Conservation (phyloP, 2,797 vertebrate genomes). For the Hemitrygon akajei region DNA sequence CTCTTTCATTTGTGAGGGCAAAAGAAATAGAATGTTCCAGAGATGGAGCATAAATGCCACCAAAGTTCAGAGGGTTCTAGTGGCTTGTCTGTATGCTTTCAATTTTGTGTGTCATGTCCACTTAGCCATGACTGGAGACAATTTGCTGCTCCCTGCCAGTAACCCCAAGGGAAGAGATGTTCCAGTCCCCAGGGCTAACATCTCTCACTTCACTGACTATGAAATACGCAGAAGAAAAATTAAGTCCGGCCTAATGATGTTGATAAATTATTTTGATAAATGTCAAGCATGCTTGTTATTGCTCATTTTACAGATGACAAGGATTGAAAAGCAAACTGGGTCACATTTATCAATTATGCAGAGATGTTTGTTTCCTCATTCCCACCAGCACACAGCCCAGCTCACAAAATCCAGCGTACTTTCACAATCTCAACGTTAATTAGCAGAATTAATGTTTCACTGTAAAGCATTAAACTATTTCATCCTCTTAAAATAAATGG, state of each 20-base stretch:
- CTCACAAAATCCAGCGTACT: background rate
- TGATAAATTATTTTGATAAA: conserved; percentile 24
- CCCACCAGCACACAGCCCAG: background rate
- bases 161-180: background rate
- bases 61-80: background rate
- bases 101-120: background rate
- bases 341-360: background rate
- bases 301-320: background rate
- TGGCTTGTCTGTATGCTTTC: background rate
- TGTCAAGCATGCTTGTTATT: background rate
- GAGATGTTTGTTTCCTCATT: background rate
- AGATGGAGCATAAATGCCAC: background rate
- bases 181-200: background rate
- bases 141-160: no score
- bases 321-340: background rate
- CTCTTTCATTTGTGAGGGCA: background rate
- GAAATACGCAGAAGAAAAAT: background rate
- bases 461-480: background rate
- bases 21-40: background rate
- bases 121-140: background rate
- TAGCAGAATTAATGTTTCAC: background rate
- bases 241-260: background rate
- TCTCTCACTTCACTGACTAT: background rate
- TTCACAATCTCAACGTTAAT: background rate
- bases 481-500: background rate